Conservation (phyloP, 2,888 invertebrate species). For the Hyppa rectilinea region DNA sequence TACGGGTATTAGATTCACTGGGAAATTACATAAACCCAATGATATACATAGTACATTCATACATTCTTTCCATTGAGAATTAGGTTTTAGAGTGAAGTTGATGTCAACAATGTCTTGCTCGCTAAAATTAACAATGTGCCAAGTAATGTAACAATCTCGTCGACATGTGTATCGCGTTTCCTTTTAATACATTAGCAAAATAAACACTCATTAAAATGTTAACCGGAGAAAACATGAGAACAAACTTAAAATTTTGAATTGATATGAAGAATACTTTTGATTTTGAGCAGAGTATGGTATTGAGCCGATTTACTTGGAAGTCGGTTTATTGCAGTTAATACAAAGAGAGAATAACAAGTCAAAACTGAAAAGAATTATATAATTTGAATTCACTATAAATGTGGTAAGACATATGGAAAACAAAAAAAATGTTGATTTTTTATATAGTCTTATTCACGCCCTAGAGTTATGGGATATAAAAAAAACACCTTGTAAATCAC, state of each 20-base stretch:
- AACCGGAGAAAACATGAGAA: conserved; percentile 1
- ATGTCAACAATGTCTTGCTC: background rate
- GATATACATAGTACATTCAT: too few relatives aligned
- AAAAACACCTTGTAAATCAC: too few relatives aligned
- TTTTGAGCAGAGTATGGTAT: conserved; percentile 11
- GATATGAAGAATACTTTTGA: conserved; percentile 14
- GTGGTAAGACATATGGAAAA: too few relatives aligned
- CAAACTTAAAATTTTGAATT: conserved; percentile 27
- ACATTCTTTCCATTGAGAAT: too few relatives aligned
- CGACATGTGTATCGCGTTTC: background rate
- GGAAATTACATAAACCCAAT: background rate
- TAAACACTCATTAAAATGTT: conserved; percentile 6
- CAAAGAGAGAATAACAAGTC: background rate
- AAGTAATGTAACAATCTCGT: background rate
- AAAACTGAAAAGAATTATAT: background rate
- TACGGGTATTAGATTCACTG: too few relatives aligned
- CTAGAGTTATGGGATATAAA: too few relatives aligned
- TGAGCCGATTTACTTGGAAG: background rate
- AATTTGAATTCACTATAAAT: background rate
- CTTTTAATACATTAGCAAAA: background rate
- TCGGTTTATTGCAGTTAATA: background rate
- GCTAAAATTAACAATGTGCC: background rate
- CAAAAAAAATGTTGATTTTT: too few relatives aligned
- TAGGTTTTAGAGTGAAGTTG: background rate
- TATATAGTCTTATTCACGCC: too few relatives aligned